Evolutionary conservation across 2,888 invertebrate species (phyloP).

Genomic region (Calameuta filiformis): DNA sequence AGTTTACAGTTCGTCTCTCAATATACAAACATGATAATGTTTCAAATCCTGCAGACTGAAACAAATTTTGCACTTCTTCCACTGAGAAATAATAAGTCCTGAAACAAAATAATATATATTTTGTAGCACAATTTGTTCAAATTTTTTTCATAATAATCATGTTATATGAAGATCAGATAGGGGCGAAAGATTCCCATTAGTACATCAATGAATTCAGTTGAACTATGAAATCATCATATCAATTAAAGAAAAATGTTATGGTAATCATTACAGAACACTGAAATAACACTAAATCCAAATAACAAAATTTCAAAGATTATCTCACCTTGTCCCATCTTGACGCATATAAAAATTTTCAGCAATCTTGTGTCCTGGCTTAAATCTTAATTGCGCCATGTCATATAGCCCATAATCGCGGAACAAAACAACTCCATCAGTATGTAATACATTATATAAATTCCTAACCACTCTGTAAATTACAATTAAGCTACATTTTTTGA

Average conservation of each 20-base stretch:
- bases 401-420: slow-evolving; percentile 95
- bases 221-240: slow-evolving; percentile 61
- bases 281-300: not conserved
- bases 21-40: slow-evolving; percentile 80
- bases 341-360: slow-evolving; percentile 93
- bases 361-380: slow-evolving; percentile 92
- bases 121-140: not conserved
- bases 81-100: slow-evolving; percentile 85
- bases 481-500: not conserved
- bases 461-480: slow-evolving; percentile 44
- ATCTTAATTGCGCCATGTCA: slow-evolving; percentile 96
- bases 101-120: slow-evolving; percentile 48
- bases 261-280: not conserved
- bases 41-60: slow-evolving; percentile 78
- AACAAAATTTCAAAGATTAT: not conserved
- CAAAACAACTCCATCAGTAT: slow-evolving; percentile 83
- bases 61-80: slow-evolving; percentile 76
- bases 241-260: not conserved
- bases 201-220: slow-evolving; percentile 59
- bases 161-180: slow-evolving; percentile 66
- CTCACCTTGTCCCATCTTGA: slow-evolving; percentile 93
- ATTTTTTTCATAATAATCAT: not conserved
- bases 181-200: slow-evolving; percentile 62
- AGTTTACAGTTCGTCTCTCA: slow-evolving; percentile 89
- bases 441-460: slow-evolving; percentile 76